phyloP scores from a whole-genome alignment of 2,888 invertebrate genomes.

The Boloria euphrosyne region DNA sequence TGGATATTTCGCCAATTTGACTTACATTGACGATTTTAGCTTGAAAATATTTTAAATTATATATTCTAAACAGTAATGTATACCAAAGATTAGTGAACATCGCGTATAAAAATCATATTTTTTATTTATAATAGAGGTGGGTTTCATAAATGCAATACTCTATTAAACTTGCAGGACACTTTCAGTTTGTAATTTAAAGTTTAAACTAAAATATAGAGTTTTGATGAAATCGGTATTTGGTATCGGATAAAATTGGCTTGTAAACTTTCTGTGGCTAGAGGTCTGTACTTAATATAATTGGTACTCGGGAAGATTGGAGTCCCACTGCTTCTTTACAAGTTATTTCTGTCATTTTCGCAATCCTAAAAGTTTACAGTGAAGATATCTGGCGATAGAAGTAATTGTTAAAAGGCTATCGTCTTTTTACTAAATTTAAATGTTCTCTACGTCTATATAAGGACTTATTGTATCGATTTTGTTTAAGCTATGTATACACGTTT shows the following conservation, averaged over 20 bases:
- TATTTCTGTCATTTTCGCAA: conserved; percentile 24
- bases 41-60: not conserved
- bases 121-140: conserved; percentile 39
- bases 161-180: conserved; percentile 49
- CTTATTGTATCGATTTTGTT: no score
- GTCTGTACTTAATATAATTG: conserved; percentile 34
- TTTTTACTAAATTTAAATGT: no score
- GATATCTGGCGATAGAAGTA: not conserved
- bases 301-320: conserved; percentile 31
- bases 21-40: conserved; percentile 18
- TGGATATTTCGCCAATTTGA: not conserved
- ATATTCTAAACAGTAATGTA: conserved; percentile 23
- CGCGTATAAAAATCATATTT: conserved; percentile 2
- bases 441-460: no score
- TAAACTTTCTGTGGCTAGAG: conserved; percentile 25
- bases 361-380: conserved; percentile 4
- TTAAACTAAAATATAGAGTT: conserved; percentile 53
- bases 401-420: not conserved
- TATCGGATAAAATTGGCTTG: conserved; percentile 30
- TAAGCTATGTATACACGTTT: no score
- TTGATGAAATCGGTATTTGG: conserved; percentile 46
- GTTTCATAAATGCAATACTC: conserved; percentile 41
- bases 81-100: not conserved
- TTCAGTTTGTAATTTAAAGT: conserved; percentile 70
- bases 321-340: conserved; percentile 9